A percentile compares a stretch with the other conserved stretches of the same genome.
Conservation (phyloP, 2,888 invertebrate genomes). For the Prostheceraeus crozeri region DNA sequence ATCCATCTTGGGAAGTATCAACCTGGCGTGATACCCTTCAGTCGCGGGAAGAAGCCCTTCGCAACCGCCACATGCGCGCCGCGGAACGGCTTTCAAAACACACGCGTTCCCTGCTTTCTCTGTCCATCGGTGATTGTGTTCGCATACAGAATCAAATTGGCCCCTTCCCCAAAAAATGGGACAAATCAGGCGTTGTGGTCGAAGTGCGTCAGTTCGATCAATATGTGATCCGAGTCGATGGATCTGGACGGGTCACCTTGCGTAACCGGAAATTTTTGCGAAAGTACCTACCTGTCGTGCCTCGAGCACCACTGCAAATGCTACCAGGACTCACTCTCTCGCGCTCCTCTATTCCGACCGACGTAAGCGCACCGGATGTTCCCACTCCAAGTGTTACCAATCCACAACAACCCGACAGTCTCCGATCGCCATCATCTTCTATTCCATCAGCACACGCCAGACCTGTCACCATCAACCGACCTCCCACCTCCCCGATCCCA, state of each 20-base stretch:
- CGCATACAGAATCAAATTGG: conserved; percentile 43
- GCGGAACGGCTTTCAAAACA: conserved; percentile 42
- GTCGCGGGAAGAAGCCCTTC: conserved; percentile 41
- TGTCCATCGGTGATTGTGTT: conserved; percentile 41
- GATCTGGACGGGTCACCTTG: conserved; percentile 42
- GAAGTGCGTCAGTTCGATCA: conserved; percentile 43
- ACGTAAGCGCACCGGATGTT: too few species aligned
- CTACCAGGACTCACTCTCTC: too few species aligned
- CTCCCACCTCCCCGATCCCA: too few species aligned
- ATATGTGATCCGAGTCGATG: conserved; percentile 41
- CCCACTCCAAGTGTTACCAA: too few species aligned
- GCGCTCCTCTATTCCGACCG: too few species aligned
- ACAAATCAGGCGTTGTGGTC: conserved; percentile 43
- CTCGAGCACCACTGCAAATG: too few species aligned
- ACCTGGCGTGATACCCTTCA: conserved; percentile 41
- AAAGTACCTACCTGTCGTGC: conserved; percentile 36
- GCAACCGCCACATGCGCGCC: conserved; percentile 42
- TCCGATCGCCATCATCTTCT: too few species aligned
- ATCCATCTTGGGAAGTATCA: conserved; percentile 8
- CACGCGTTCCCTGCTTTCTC: conserved; percentile 40
- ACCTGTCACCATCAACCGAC: too few species aligned
- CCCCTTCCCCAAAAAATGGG: conserved; percentile 43
- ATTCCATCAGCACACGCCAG: too few species aligned
- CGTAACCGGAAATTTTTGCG: conserved; percentile 42
- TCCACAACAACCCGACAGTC: too few species aligned